phyloP scores from a whole-genome alignment of 2,888 invertebrate genomes.

The Selenia dentaria region DNA sequence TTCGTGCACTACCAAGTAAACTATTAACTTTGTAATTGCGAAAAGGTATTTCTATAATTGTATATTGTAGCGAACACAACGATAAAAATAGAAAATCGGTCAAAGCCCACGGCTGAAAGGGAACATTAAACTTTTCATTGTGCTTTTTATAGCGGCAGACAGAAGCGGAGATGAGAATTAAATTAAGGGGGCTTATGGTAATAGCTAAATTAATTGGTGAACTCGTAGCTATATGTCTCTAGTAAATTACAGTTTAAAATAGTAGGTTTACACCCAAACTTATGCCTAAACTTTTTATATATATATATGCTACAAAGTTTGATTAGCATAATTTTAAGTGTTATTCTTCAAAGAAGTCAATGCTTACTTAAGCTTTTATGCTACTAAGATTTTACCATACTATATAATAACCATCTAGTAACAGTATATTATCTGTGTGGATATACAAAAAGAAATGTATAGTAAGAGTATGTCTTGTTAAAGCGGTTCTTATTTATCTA shows the following conservation, averaged over 20 bases:
- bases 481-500: no score
- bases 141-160: constrained; percentile 26
- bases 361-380: no score
- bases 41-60: constrained; percentile 17
- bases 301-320: no score
- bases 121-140: constrained; percentile 30
- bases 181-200: constrained; percentile 22
- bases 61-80: constrained; percentile 34
- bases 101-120: constrained; percentile 46
- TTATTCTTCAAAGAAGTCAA: no score
- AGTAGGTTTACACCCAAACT: no score
- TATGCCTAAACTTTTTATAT: no score
- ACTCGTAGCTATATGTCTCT: not conserved
- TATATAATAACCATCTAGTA: no score
- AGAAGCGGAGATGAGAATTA: constrained; percentile 23
- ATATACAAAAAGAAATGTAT: no score
- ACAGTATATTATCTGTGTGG: no score
- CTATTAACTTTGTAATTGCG: constrained; percentile 6
- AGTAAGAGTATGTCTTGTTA: no score
- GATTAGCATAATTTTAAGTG: no score
- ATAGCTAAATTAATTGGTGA: constrained; percentile 24
- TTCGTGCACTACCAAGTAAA: not conserved
- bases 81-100: constrained; percentile 54
- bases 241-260: not conserved
- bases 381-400: no score